Evolutionary conservation across 1,140 invertebrate species (phyloP), one percentile per base, ranked within the genome.

Genomic region (Zaprionus capensis): DNA sequence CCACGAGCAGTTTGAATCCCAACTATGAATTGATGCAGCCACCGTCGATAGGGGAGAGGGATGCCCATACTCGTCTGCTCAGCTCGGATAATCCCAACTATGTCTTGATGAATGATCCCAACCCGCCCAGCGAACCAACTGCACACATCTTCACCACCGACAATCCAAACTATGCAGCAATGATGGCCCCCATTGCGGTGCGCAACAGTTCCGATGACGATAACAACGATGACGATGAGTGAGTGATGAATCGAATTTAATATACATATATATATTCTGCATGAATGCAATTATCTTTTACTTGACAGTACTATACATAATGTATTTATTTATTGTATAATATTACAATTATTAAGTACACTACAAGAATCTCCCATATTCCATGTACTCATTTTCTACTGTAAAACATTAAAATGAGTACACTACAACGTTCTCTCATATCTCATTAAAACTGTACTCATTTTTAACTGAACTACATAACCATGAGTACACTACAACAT

Each of bases 11-110:
- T 57, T 71, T 81, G 26, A 92, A 92, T 78, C 91, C 91, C 3
- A 92, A 92, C 17, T 92, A 92, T 28, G 81, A 92, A 51, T 57
- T 91, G 51, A 91, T 91, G 90, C 87, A 88, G 51, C 74, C 65
- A 5, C 36, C 46, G 1, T 14, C 38, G 22, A 6, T 41, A 14
- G 14, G 11, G 46, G 41, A n/a, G 28, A 3, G 7, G 7, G 41
- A 24, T 57, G 31, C 36, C 22, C 12, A 15, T 20, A 7, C 38
- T 5, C 38, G 6, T 3, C 12, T 55, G 36, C 38, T 78, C 44
- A 72, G 76, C n/a, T 12, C 46, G 20, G 61, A 77, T 9, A 91
- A 87, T 63, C 81, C 91, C 44, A 83, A 81, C 61, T 91, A 90
- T 69, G 71, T 90, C 26, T 22, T 67, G 14, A 86, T 81, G 88